Percentiles rank a stretch among this genome's conserved stretches.
Evolutionary conservation across 1,140 invertebrate species (phyloP).

Genomic region (Penaeus chinensis): DNA sequence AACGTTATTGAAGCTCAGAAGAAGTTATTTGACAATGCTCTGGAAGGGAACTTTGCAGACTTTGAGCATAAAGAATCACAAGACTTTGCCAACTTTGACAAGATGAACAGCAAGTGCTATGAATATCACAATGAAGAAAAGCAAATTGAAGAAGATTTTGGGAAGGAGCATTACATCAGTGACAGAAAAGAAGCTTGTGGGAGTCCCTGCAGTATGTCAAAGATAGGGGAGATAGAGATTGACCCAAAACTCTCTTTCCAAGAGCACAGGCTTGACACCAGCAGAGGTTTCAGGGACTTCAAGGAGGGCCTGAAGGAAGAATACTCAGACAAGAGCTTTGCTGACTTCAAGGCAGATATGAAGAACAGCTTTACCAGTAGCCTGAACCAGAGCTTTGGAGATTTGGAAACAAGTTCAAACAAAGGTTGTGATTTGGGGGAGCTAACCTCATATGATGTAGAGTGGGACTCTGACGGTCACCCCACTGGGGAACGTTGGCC

Average conservation of each 20-base stretch:
- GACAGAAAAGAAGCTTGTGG: background rate
- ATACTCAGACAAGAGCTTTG: too few relatives aligned
- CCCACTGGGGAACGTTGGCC: slow-evolving; percentile 56
- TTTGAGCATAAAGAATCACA: background rate
- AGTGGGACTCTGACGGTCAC: slow-evolving; percentile 18
- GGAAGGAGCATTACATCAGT: background rate
- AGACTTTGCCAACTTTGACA: slow-evolving; percentile 5
- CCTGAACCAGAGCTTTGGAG: background rate
- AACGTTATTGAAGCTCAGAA: too few relatives aligned
- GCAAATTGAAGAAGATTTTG: background rate
- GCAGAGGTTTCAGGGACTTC: too few relatives aligned
- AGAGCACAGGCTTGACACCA: too few relatives aligned
- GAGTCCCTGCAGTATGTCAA: too few relatives aligned
- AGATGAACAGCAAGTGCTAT: background rate
- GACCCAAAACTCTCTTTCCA: too few relatives aligned
- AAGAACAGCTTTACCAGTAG: background rate
- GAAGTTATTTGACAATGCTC: background rate
- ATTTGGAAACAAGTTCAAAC: background rate
- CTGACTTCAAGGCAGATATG: too few relatives aligned
- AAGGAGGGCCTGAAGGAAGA: too few relatives aligned
- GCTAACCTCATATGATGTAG: background rate
- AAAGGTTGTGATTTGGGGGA: background rate
- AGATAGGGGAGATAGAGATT: too few relatives aligned
- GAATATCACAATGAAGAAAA: background rate
- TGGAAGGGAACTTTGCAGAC: slow-evolving; percentile 7